Evolutionary conservation across 2,888 invertebrate species (phyloP).

Genomic region (Metallyticus violacea): DNA sequence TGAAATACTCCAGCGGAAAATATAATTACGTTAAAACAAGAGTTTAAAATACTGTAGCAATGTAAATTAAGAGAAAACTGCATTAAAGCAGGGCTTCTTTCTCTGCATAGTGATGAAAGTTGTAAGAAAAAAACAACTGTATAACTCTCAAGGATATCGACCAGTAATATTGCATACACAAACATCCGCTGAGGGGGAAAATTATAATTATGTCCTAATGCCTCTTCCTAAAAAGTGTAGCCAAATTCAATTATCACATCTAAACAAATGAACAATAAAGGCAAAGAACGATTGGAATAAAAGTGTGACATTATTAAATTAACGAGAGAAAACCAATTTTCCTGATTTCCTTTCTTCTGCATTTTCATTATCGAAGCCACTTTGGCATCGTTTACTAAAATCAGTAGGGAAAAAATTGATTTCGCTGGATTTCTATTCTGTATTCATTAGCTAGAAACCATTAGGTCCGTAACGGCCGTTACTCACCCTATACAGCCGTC

Average conservation of each 20-base stretch:
- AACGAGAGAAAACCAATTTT: background rate
- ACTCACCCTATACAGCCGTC: background rate
- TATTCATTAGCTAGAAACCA: background rate
- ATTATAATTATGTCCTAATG: too few relatives aligned
- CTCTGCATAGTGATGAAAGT: too few relatives aligned
- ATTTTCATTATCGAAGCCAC: background rate
- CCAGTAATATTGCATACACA: too few relatives aligned
- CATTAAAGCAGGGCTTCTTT: too few relatives aligned
- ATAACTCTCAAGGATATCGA: too few relatives aligned
- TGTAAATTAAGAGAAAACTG: too few relatives aligned
- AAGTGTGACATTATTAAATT: background rate
- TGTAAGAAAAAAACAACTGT: too few relatives aligned
- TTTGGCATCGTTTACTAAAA: background rate
- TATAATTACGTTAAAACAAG: too few relatives aligned
- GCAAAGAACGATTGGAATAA: background rate
- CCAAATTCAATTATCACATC: background rate
- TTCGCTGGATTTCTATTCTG: background rate
- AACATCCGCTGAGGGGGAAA: too few relatives aligned
- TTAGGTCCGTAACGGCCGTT: background rate
- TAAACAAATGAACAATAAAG: background rate
- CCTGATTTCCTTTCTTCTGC: background rate
- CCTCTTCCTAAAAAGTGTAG: background rate
- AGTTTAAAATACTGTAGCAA: too few relatives aligned
- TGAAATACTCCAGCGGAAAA: too few relatives aligned
- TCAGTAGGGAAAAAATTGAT: background rate